Evolutionary conservation across 2,797 vertebrate genomes (phyloP), one percentile per base, ranked within the genome.

Genomic region (Catamblyrhynchus diadema): DNA sequence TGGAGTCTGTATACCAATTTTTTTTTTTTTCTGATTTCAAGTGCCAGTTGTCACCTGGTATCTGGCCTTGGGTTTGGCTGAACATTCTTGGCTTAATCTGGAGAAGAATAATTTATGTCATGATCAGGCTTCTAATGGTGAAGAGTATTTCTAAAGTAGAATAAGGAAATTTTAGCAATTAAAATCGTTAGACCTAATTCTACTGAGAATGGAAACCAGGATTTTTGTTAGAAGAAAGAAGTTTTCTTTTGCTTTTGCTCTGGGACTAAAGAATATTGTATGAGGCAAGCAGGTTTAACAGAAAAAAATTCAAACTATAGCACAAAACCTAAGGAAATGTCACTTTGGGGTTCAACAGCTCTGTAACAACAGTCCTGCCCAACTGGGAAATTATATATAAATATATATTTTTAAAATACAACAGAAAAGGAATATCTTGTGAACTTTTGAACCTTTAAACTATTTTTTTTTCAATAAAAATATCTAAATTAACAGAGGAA

Each of bases 361-460:
- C 54, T 70, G 4, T 54, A 67, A 61, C 69, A 86, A 78, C 20
- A 90, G 77, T 83, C 61, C 53, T 82, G 35, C 16, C 48, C 66
- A 81, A 53, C 32, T 39, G 45, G 59, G 69, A 88, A 60, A 64
- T 75, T 56, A 14, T 45, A 78, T 32, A 4, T 30, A 48, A 15
- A 48, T 28, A 10, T 8, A 27, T 33, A 25, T n/a, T 14, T 33
- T 64, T 28, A 25, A 35, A 85, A 78, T 86, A 70, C 30, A 93
- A 94, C 41, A 90, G 61, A 87, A 96, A 93, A 92, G 82, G 84
- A 86, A 54, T 30, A 4, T 79, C 81, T 83, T 90, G 42, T 42
- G 69, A 97, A 98, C 97, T 97, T 97, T 72, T 95, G 97, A 98
- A 97, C 96, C 67, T 95, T 93, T 74, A 89, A 92, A 92, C 59